phyloP scores from a whole-genome alignment of 2,113 vertebrate genomes.

The Ammodramus savannarum region DNA sequence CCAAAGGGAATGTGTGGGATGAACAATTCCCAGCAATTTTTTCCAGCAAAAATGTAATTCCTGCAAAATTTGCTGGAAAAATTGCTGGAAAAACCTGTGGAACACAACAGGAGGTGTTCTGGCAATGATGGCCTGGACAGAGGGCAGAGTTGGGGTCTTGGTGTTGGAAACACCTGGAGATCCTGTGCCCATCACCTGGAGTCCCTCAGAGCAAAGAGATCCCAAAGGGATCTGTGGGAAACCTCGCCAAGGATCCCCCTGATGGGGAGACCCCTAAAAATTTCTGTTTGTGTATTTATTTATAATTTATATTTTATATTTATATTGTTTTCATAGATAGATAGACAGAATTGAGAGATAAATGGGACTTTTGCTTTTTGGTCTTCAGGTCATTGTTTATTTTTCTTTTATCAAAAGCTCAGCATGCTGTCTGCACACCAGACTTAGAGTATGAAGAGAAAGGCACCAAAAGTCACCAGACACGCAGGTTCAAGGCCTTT shows the following conservation, averaged over 20 bases:
- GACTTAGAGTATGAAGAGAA: background rate
- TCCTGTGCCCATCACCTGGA: background rate
- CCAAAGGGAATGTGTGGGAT: background rate
- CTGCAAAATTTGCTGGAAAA: background rate
- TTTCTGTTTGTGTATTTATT: too few relatives aligned
- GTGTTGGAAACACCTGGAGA: background rate
- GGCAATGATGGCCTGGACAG: rapidly evolving
- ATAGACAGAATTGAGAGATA: background rate
- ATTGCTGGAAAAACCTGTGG: background rate
- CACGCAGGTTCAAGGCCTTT: background rate
- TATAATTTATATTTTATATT: too few relatives aligned
- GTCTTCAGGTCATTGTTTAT: background rate
- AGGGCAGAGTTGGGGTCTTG: background rate
- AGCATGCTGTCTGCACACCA: background rate
- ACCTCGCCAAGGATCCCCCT: too few relatives aligned
- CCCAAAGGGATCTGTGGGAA: background rate
- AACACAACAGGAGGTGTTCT: background rate
- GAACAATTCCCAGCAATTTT: too few relatives aligned
- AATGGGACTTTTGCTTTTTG: background rate
- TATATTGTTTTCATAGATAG: too few relatives aligned
- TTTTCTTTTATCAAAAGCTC: background rate
- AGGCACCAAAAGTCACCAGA: background rate
- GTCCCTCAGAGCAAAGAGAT: background rate
- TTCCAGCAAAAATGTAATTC: background rate
- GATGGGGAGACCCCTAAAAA: background rate